Conservation (phyloP, 2,888 invertebrate genomes). For the Diplolepis rosae region DNA sequence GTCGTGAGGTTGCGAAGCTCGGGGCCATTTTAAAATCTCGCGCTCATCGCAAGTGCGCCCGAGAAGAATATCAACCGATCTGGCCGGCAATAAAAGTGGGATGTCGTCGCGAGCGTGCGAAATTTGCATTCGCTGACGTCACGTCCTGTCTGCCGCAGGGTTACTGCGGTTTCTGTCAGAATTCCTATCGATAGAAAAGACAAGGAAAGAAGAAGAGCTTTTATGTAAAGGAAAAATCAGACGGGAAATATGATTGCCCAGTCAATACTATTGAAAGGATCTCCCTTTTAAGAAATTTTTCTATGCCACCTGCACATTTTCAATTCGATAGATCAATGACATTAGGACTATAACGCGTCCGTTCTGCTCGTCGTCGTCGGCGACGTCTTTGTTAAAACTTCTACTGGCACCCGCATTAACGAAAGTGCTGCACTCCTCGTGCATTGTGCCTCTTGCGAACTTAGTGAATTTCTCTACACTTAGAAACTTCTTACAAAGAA, state of each 20-base stretch:
- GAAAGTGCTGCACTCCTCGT: constrained; percentile 51
- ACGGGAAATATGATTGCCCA: constrained; percentile 21
- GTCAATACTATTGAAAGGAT: constrained; percentile 7
- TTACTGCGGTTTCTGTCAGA: constrained; percentile 22
- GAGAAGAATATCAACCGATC: constrained; percentile 61
- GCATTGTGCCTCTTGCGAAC: constrained; percentile 45
- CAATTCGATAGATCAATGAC: constrained; percentile 42
- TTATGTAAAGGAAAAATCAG: constrained; percentile 14
- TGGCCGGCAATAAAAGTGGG: constrained; percentile 57
- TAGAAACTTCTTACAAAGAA: constrained; percentile 32
- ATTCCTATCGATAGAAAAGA: constrained; percentile 8
- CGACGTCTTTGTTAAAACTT: constrained; percentile 52
- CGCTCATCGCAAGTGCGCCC: constrained; percentile 42
- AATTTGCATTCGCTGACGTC: constrained; percentile 66
- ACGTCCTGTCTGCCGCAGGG: constrained; percentile 53
- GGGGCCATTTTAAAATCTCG: constrained; percentile 4
- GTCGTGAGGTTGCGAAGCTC: constrained; percentile 15
- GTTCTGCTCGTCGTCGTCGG: constrained; percentile 34
- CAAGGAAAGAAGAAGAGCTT: constrained; percentile 4
- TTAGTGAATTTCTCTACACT: constrained; percentile 46
- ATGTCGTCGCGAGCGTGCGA: constrained; percentile 48
- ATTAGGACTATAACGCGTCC: constrained; percentile 36
- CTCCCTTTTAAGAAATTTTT: constrained; percentile 41
- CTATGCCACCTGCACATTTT: constrained; percentile 42
- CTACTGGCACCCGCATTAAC: constrained; percentile 53